Percentiles rank a stretch among this genome's conserved stretches.
phyloP scores from a whole-genome alignment of 2,113 vertebrate species.

The Perca schrenkii region DNA sequence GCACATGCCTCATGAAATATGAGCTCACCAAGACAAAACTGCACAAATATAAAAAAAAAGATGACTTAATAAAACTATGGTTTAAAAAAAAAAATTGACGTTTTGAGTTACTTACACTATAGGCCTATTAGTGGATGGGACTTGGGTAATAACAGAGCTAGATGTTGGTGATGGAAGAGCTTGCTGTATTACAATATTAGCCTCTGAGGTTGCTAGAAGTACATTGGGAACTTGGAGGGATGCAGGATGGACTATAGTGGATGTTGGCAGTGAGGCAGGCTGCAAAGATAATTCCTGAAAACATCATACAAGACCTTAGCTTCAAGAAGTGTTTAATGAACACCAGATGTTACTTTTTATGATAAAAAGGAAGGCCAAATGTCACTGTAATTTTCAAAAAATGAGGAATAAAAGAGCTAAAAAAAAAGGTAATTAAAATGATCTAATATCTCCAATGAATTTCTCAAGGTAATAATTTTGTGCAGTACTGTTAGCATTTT shows the following conservation, averaged over 20 bases:
- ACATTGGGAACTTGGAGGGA: constrained; percentile 98
- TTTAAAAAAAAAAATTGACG: constrained; percentile 54
- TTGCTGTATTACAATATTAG: constrained; percentile 99
- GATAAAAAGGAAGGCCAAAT: constrained; percentile 12
- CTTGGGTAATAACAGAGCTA: constrained; percentile 99
- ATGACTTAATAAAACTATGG: constrained; percentile 55
- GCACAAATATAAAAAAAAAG: constrained; percentile 66
- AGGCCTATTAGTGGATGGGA: constrained; percentile 96
- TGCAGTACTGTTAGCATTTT: constrained; percentile 16
- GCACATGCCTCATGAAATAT: constrained; percentile 65
- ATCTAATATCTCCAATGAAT: not conserved
- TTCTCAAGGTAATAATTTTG: constrained; percentile 8
- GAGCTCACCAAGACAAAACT: constrained; percentile 67
- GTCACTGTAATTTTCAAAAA: not conserved
- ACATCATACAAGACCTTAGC: constrained; percentile 85
- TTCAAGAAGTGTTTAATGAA: constrained; percentile 71
- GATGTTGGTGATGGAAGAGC: constrained; percentile 98
- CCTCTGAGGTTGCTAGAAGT: constrained; percentile 96
- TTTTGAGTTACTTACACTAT: constrained; percentile 94
- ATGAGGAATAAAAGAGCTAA: constrained; percentile 20
- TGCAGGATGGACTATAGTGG: constrained; percentile 97
- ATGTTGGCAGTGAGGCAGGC: constrained; percentile 94
- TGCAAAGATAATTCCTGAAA: constrained; percentile 95
- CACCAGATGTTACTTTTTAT: constrained; percentile 32
- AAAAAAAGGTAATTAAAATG: not conserved